A percentile compares a stretch with the other conserved stretches of the same genome.
Conservation (phyloP, 1,140 invertebrate species). For the Panagrolaimus sp. region DNA sequence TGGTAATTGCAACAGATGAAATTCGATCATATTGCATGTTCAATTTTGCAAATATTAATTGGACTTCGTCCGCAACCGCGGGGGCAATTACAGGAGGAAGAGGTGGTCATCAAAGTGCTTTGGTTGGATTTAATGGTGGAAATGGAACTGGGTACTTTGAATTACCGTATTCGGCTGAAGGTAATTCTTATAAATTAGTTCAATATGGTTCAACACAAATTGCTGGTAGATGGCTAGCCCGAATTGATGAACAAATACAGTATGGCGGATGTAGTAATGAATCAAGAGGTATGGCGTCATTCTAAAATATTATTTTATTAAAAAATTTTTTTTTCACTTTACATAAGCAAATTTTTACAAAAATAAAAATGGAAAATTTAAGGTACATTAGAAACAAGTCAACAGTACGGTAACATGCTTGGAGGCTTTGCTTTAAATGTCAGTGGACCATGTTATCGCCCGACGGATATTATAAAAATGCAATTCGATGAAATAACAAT, state of each 20-base stretch:
- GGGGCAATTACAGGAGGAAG: conserved; percentile 64
- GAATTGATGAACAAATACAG: conserved; percentile 87
- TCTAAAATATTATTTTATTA: conserved; percentile 72
- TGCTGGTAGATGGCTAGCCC: conserved; percentile 82
- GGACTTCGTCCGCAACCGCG: conserved; percentile 81
- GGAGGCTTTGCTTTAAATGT: conserved; percentile 89
- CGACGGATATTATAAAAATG: conserved; percentile 84
- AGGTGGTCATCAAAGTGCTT: conserved; percentile 73
- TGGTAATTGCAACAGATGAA: conserved; percentile 84
- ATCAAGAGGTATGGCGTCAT: conserved; percentile 58
- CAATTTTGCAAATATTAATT: conserved; percentile 81
- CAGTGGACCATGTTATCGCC: conserved; percentile 81
- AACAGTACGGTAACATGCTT: conserved; percentile 82
- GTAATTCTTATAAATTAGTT: conserved; percentile 58
- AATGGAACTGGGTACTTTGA: conserved; percentile 70
- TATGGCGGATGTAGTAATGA: conserved; percentile 72
- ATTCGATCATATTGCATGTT: conserved; percentile 87
- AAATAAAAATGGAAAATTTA: background rate
- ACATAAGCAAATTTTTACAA: background rate
- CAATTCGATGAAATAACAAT: conserved; percentile 76
- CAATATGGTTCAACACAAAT: conserved; percentile 80
- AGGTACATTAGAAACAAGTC: conserved; percentile 11
- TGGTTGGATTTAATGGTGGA: conserved; percentile 71
- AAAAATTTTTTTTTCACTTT: background rate
- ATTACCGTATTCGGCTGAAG: conserved; percentile 39